These are phyloP conservation scores for Osmerus mordax DNA, from an alignment of 2,113 vertebrate genomes.

Conservation along the genomic window DNA sequence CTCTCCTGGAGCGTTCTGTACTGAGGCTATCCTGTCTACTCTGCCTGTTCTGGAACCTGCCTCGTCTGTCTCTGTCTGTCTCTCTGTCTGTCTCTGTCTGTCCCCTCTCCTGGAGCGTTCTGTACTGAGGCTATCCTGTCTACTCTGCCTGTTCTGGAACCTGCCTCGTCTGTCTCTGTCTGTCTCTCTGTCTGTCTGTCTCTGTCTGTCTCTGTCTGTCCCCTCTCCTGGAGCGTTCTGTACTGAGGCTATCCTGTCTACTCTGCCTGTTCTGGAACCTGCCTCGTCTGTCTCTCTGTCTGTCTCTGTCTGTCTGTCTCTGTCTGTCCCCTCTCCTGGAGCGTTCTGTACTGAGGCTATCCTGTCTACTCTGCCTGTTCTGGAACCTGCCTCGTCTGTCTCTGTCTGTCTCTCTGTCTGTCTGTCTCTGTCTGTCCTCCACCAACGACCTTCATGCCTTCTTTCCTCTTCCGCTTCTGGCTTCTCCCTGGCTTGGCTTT, in stretches of 20 bases:
- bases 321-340: neutral
- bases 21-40: neutral
- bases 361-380: neutral
- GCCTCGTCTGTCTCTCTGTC: neutral
- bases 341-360: neutral
- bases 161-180: neutral
- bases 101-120: neutral
- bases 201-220: slow-evolving; percentile 57
- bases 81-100: neutral
- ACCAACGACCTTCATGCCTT: neutral
- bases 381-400: neutral
- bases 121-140: neutral
- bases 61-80: neutral
- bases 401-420: neutral
- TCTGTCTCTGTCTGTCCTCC: neutral
- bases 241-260: neutral
- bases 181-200: neutral
- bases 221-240: neutral
- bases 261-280: neutral
- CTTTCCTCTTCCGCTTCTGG: slow-evolving; percentile 17
- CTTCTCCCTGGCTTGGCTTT: slow-evolving; percentile 36
- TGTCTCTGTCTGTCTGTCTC: slow-evolving; percentile 48
- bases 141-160: neutral
- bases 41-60: neutral
- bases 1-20: neutral